phyloP scores from a whole-genome alignment of 2,888 invertebrate genomes.

The Dicycla oo region DNA sequence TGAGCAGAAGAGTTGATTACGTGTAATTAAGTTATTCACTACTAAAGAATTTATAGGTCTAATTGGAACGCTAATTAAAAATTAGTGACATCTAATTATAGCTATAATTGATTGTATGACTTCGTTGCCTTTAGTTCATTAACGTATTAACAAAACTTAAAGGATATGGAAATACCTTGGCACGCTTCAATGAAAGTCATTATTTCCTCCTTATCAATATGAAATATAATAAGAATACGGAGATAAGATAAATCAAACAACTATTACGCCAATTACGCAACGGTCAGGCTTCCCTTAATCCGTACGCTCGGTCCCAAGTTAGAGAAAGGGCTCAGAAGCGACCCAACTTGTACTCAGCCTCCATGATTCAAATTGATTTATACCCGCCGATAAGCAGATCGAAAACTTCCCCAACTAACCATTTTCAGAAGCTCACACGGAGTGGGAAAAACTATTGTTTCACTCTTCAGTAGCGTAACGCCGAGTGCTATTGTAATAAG shows the following conservation, averaged over 20 bases:
- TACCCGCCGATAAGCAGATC: slow-evolving; percentile 85
- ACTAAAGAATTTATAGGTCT: not conserved
- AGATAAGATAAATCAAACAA: slow-evolving; percentile 83
- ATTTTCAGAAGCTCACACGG: slow-evolving; percentile 68
- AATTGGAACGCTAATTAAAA: slow-evolving; percentile 1
- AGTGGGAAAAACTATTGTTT: slow-evolving; percentile 79
- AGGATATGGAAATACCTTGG: not conserved
- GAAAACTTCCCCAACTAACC: slow-evolving; percentile 77
- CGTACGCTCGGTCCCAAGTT: slow-evolving; percentile 79
- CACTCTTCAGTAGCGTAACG: slow-evolving; percentile 74
- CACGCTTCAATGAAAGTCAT: not conserved
- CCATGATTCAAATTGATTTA: slow-evolving; percentile 89
- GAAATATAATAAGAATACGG: slow-evolving; percentile 60
- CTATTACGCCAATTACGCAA: slow-evolving; percentile 89
- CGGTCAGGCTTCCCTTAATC: slow-evolving; percentile 85
- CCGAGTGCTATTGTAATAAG: slow-evolving; percentile 81
- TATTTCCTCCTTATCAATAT: slow-evolving; percentile 28
- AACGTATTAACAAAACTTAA: not conserved
- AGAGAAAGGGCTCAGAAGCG: slow-evolving; percentile 84
- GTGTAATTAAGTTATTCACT: slow-evolving; percentile 13
- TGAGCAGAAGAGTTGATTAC: slow-evolving; percentile 21
- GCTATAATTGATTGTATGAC: not conserved
- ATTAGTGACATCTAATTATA: not conserved
- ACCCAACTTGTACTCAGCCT: slow-evolving; percentile 80
- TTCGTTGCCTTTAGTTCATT: not conserved